phyloP scores from a whole-genome alignment of 2,888 invertebrate species.

The Orthosia gracilis region DNA sequence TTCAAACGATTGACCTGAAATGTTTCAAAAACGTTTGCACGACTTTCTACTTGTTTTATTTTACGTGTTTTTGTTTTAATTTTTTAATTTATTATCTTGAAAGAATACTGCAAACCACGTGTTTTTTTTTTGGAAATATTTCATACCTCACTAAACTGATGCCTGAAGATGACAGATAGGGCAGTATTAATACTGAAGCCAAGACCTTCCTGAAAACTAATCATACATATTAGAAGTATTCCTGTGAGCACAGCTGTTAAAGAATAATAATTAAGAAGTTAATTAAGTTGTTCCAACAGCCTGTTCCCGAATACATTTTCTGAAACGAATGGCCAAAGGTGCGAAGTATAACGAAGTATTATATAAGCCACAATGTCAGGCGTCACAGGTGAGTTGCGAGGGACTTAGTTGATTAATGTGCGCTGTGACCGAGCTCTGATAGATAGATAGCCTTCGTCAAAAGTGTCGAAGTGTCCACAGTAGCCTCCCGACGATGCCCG shows the following conservation, averaged over 20 bases:
- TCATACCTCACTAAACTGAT: too few relatives aligned
- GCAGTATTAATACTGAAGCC: too few relatives aligned
- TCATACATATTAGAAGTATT: not conserved
- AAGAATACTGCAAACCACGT: not conserved
- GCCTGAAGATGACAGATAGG: too few relatives aligned
- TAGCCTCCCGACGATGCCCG: slow-evolving; percentile 22
- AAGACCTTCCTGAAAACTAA: not conserved
- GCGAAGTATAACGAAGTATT: slow-evolving; percentile 48
- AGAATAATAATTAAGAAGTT: not conserved
- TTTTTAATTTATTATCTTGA: not conserved
- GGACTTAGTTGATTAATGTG: slow-evolving; percentile 73
- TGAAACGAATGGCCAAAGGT: slow-evolving; percentile 21
- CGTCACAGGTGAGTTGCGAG: slow-evolving; percentile 58
- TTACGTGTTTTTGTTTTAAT: too few relatives aligned
- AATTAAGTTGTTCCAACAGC: not conserved
- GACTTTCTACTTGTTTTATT: too few relatives aligned
- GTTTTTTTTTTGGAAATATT: too few relatives aligned
- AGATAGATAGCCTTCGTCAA: slow-evolving; percentile 73
- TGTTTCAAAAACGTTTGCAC: too few relatives aligned
- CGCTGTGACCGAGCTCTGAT: slow-evolving; percentile 48
- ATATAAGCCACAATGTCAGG: slow-evolving; percentile 49
- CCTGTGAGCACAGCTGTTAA: not conserved
- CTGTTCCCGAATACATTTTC: slow-evolving; percentile 19
- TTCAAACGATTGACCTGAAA: too few relatives aligned
- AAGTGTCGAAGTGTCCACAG: slow-evolving; percentile 62